Base-by-base conservation (phyloP, 2,797 vertebrate species). In the Ptychobarbus kaznakovi region DNA sequence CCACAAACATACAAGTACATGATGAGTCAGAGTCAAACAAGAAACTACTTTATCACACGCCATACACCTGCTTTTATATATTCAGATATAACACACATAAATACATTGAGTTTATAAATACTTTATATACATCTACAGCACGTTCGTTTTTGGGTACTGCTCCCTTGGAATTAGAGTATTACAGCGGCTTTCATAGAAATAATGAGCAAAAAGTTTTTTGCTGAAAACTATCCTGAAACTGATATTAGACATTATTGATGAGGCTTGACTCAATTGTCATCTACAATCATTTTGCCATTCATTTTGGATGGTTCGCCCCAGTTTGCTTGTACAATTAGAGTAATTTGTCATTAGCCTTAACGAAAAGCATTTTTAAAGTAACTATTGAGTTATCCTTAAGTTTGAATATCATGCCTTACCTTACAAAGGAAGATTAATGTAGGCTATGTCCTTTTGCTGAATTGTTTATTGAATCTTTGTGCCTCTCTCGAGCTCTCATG, bases 401-500 rank as follows among this genome's bases (percentile, higher is more conserved):
- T 72, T 44, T 84, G 13, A 85, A 72, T 35, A 51, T 46, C 22
- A 72, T 11, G 42, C 40, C 83, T 87, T 88, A 90, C 88, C 87
- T 88, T 86, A 35, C 53, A 68, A 82, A 66, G 7, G 35, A 16
- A 68, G 80, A 51, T 82, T 87, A 78, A 40, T 40, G 46, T 25
- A 44, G 11, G 22, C 40, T 63, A 74, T 66, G 80, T 91, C 82
- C 90, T 80, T 90, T 83, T 87, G 42, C 81, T 77, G 53, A 70
- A 80, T 76, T 51, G 82, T 44, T 42, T 80, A 66, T 73, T 80
- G 38, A 74, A 93, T 95, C 95, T 95, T 94, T 92, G 86, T 88
- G 88, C 90, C 88, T 90, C 92, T 93, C 90, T 90, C 90, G 89
- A 92, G 94, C 84, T 92, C 93, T 93, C 91, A 93, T 93, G 93